Evolutionary conservation across 2,797 vertebrate genomes (phyloP).

Genomic region (Oreortyx pictus): DNA sequence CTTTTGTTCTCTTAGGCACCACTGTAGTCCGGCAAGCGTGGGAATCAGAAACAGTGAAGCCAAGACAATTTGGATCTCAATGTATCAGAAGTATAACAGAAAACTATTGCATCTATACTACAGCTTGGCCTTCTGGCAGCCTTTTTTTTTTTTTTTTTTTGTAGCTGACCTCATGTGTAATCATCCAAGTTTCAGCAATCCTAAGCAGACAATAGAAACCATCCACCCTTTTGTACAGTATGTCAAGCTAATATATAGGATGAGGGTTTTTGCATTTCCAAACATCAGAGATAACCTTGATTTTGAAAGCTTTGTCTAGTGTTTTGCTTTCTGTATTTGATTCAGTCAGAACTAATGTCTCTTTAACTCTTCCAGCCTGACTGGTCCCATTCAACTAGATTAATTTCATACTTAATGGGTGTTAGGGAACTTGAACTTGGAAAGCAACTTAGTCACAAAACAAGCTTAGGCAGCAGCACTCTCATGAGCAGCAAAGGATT

Average conservation of each 20-base stretch:
- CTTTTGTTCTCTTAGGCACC: not conserved
- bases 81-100: not conserved
- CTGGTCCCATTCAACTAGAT: conserved; percentile 8
- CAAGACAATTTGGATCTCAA: not conserved
- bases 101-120: not conserved
- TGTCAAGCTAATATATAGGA: not conserved
- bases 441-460: conserved; percentile 8
- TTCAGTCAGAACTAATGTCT: not conserved
- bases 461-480: not conserved
- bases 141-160: not conserved
- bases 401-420: conserved; percentile 27
- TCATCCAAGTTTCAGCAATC: not conserved
- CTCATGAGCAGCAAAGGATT: not conserved
- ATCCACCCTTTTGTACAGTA: not conserved
- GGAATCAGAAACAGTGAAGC: not conserved
- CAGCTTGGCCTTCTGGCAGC: not conserved
- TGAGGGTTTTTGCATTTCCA: not conserved
- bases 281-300: not conserved
- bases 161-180: not conserved
- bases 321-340: conserved; percentile 19
- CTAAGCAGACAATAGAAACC: not conserved
- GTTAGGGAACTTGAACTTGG: conserved; percentile 5
- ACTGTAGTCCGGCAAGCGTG: not conserved
- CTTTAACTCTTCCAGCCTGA: not conserved
- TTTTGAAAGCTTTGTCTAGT: not conserved